Base-by-base conservation (phyloP, 2,888 invertebrate genomes). In the Sphinx pinastri region DNA sequence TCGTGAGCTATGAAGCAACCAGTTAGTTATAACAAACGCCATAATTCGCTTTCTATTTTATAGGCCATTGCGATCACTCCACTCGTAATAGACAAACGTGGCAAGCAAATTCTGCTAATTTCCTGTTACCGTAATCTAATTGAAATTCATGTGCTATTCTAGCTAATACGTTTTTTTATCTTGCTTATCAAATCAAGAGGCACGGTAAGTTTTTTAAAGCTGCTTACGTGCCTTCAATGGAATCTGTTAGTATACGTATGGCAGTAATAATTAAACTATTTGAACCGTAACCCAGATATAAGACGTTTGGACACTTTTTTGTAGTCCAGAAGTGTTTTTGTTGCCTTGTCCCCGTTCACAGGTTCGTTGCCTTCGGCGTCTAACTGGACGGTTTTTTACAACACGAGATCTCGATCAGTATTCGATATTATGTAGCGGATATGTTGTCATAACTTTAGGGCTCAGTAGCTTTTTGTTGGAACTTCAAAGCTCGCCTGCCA, bases 311-410 rank as follows among this genome's bases (percentile, higher is more conserved):
- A 75, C 74, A 81, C 77, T 82, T 81, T 84, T 87, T 82, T 81
- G 79, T 79, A 73, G 77, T 81, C 83, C 82, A 82, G 80, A 85
- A 79, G 79, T 79, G 83, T 89, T 90, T 91, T 91, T 89, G 82
- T 84, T 55, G 76, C 70, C 74, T 74, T 80, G 88, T 77, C 85
- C 88, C 81, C 84, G 76, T 84, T 89, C 72, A 74, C 78, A 84
- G 84, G 89, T 89, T 88, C 89, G 86, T 88, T 89, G 91, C 84
- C 91, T 84, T 79, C 82, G 86, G 82, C 88, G 82, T 85, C 82
- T 91, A 91, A 91, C 91, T 88, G 91, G 84, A 88, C 83, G 77
- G 75, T 88, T 90, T 91, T 90, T 92, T 90, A 76, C 60, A 16
- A 19, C n/a, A 57, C 68, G 45, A 66, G 45, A 79, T 81, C 81